Evolutionary conservation across 2,113 vertebrate species (phyloP).

Genomic region (Tachysurus fulvidraco): DNA sequence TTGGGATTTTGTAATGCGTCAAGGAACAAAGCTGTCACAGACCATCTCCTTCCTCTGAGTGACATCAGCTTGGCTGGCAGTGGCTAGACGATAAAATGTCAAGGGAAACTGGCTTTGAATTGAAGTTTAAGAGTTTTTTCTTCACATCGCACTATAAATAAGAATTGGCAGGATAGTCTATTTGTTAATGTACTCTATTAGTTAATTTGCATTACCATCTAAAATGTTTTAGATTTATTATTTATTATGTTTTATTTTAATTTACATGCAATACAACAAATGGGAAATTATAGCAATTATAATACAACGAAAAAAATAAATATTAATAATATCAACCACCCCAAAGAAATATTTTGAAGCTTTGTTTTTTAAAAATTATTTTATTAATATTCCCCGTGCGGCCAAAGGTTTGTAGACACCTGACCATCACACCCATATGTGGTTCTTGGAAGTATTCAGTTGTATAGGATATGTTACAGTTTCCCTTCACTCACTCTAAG

Average conservation of each 20-base stretch:
- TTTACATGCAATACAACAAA: background rate
- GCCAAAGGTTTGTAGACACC: background rate
- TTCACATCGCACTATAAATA: background rate
- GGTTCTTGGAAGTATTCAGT: background rate
- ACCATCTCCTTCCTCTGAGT: constrained; percentile 50
- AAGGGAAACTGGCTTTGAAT: constrained; percentile 14
- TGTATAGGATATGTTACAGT: no score
- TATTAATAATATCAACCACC: background rate
- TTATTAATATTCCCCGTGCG: background rate
- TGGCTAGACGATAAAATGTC: constrained; percentile 14
- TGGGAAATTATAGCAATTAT: background rate
- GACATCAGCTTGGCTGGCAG: constrained; percentile 24
- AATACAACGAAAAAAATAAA: no score
- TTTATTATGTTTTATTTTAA: no score
- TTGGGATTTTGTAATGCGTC: constrained; percentile 47
- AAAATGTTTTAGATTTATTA: background rate
- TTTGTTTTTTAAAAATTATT: no score
- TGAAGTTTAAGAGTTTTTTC: background rate
- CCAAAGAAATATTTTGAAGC: background rate
- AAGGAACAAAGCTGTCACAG: constrained; percentile 47
- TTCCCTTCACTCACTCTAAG: no score
- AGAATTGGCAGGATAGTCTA: background rate
- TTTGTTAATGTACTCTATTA: background rate
- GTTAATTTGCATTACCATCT: background rate
- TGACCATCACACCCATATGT: background rate